Percentiles rank a stretch among this genome's conserved stretches.
These are phyloP conservation scores for Leptestheria dahalacensis DNA, from an alignment of 1,140 invertebrate genomes.

Conservation along the genomic window DNA sequence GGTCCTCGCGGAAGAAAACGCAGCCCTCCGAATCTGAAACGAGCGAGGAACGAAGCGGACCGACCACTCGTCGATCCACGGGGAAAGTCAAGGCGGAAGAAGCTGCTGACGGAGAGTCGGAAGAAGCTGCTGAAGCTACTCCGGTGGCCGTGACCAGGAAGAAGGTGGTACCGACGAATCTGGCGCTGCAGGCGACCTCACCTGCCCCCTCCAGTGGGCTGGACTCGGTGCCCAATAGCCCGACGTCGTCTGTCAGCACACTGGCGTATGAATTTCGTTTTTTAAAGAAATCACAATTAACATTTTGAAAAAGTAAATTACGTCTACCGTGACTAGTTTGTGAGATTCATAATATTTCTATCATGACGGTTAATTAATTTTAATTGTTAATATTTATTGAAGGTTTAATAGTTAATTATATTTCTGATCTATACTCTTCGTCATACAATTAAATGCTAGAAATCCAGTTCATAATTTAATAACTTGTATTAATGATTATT, in stretches of 20 bases:
- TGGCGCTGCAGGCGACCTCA: background rate
- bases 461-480: too few species aligned
- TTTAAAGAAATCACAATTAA: background rate
- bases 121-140: slow-evolving; percentile 23
- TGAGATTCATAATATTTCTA: too few species aligned
- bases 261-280: slow-evolving; percentile 7
- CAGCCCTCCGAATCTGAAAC: too few species aligned
- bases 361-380: too few species aligned
- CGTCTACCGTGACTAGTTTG: too few species aligned
- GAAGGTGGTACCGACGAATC: background rate
- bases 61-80: background rate
- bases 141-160: slow-evolving; percentile 18
- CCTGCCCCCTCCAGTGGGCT: slow-evolving; percentile 20
- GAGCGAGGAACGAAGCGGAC: background rate
- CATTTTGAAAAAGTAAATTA: too few species aligned
- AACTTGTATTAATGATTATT: too few species aligned
- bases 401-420: too few species aligned
- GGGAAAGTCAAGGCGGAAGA: background rate
- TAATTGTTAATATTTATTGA: too few species aligned
- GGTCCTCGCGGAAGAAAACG: background rate
- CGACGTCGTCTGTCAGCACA: slow-evolving; percentile 29
- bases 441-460: too few species aligned
- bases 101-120: background rate
- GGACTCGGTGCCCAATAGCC: slow-evolving; percentile 51
- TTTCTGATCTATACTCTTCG: too few species aligned